A percentile compares a stretch with the other conserved stretches of the same genome.
phyloP scores from a whole-genome alignment of 2,797 vertebrate species.

The Eospalax fontanierii region DNA sequence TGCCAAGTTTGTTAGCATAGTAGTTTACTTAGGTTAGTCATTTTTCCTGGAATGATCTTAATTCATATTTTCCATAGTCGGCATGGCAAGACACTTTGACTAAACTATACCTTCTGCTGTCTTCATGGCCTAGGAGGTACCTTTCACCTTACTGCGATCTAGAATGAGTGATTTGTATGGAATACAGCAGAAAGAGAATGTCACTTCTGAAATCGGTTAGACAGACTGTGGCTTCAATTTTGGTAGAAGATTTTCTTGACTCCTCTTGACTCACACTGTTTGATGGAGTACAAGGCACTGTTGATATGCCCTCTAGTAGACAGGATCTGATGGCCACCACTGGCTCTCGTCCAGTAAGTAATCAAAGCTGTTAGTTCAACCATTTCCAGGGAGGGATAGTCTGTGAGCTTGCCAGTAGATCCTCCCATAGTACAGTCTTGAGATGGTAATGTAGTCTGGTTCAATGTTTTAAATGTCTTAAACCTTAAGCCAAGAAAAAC shows the following conservation, averaged over 20 bases:
- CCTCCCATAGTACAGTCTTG: not conserved
- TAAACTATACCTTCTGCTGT: not conserved
- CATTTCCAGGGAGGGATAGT: not conserved
- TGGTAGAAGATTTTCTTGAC: not conserved
- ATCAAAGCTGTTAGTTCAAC: not conserved
- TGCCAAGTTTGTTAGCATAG: not conserved
- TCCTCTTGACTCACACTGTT: not conserved
- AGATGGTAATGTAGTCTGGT: not conserved
- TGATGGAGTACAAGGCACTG: not conserved
- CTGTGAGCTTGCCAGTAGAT: not conserved
- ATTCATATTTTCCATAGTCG: not conserved
- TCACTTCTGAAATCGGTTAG: not conserved
- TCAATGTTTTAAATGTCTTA: not conserved
- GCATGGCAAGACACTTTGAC: not conserved
- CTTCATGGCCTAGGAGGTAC: not conserved
- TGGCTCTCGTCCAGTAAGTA: not conserved
- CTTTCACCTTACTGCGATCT: not conserved
- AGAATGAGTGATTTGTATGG: not conserved
- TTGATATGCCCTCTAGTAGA: not conserved
- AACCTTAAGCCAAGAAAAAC: not conserved
- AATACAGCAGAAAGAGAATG: not conserved
- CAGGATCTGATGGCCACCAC: not conserved
- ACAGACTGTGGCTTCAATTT: not conserved
- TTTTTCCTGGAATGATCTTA: not conserved
- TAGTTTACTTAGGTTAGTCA: not conserved